These are phyloP conservation scores for Cassiopea andromeda DNA, from an alignment of 30 jellyfish, hydroid and myxozoan species.

Conservation along the genomic window DNA sequence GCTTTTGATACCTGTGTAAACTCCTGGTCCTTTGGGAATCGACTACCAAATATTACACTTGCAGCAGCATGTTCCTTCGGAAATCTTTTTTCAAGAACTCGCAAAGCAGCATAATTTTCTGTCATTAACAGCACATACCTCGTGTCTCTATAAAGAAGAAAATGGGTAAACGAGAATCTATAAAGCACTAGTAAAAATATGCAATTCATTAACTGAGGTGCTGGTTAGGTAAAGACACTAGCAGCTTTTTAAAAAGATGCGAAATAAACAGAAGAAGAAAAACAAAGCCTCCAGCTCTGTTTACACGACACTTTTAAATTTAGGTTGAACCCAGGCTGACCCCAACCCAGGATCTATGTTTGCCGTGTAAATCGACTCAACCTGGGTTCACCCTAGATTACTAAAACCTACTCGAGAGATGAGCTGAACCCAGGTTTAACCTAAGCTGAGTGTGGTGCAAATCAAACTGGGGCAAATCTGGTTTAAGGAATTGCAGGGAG, in stretches of 20 bases:
- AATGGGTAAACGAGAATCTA: too few relatives aligned
- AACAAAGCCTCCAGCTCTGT: too few relatives aligned
- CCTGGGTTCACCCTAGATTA: too few relatives aligned
- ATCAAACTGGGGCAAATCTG: neutral
- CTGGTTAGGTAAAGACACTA: too few relatives aligned
- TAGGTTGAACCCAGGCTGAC: too few relatives aligned
- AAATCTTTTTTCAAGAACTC: conserved; percentile 66
- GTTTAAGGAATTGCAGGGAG: neutral
- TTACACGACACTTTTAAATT: neutral
- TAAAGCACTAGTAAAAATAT: too few relatives aligned
- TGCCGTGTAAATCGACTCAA: too few relatives aligned
- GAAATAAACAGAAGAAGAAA: too few relatives aligned
- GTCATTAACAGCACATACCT: conserved; percentile 79
- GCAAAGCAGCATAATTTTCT: conserved; percentile 84
- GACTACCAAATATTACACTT: conserved; percentile 77
- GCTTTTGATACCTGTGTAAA: conserved; percentile 66
- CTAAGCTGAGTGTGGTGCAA: neutral
- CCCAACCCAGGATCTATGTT: too few relatives aligned
- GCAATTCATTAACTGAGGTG: too few relatives aligned
- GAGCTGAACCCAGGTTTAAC: neutral
- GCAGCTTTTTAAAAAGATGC: too few relatives aligned
- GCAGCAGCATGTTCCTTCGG: conserved; percentile 54
- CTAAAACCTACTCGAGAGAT: neutral
- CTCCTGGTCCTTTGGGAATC: conserved; percentile 88
- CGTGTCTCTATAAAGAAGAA: conserved; percentile 10